phyloP scores from a whole-genome alignment of 2,113 vertebrate genomes.

The Toxotes chatareus region DNA sequence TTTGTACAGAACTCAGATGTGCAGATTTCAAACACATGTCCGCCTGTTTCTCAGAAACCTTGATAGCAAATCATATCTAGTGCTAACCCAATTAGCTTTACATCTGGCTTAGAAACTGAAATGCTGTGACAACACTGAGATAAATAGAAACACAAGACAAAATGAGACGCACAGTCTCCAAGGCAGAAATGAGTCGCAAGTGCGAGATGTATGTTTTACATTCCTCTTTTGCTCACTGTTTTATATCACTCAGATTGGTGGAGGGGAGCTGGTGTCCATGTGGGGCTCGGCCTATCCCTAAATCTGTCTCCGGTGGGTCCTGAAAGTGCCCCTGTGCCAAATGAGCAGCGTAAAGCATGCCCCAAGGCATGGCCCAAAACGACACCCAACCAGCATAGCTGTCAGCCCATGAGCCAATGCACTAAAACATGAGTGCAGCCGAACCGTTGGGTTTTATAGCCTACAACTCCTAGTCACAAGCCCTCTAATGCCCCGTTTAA shows the following conservation, averaged over 20 bases:
- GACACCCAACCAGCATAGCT: conserved; percentile 77
- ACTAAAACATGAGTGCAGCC: conserved; percentile 80
- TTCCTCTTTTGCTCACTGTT: conserved; percentile 51
- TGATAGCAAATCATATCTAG: conserved; percentile 57
- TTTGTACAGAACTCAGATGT: conserved; percentile 60
- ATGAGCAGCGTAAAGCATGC: conserved; percentile 73
- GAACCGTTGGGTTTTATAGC: conserved; percentile 80
- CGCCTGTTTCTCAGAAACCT: conserved; percentile 54
- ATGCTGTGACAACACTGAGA: conserved; percentile 26
- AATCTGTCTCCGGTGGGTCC: conserved; percentile 71
- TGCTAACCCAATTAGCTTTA: conserved; percentile 59
- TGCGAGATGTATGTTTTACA: conserved; percentile 41
- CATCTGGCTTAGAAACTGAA: conserved; percentile 51
- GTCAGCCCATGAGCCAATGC: conserved; percentile 76
- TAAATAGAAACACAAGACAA: conserved; percentile 45
- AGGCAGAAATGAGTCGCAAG: conserved; percentile 22
- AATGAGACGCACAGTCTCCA: conserved; percentile 40
- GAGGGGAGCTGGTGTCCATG: conserved; percentile 29
- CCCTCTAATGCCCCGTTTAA: conserved; percentile 83
- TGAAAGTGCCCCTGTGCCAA: conserved; percentile 74
- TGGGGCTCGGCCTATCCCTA: conserved; percentile 53
- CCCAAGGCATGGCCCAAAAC: conserved; percentile 67
- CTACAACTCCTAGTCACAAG: conserved; percentile 81
- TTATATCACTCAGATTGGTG: conserved; percentile 59
- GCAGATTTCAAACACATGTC: conserved; percentile 73